Evolutionary conservation across 2,888 invertebrate species (phyloP).

Genomic region (Charanyca ferruginea): DNA sequence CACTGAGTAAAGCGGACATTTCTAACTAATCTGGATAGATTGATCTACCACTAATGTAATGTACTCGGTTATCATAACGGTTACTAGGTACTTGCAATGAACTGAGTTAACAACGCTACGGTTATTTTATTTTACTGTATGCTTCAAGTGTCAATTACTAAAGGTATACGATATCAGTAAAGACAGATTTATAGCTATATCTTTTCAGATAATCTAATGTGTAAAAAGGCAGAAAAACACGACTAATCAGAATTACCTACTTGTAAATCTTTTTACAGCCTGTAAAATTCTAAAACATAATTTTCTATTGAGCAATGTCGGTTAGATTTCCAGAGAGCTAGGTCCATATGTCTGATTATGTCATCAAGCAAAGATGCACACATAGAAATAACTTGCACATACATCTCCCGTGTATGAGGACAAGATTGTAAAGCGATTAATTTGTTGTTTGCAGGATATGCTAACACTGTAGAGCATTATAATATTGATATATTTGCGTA

Average conservation of each 20-base stretch:
- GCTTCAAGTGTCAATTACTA: constrained; percentile 45
- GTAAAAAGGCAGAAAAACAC: constrained; percentile 14
- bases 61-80: constrained; percentile 34
- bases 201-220: constrained; percentile 23
- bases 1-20: neutral
- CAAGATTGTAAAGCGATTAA: constrained; percentile 40
- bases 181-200: constrained; percentile 15
- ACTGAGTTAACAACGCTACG: constrained; percentile 48
- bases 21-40: constrained; percentile 34
- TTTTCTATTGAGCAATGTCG: constrained; percentile 5
- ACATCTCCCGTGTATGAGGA: constrained; percentile 12
- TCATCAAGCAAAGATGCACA: neutral
- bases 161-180: constrained; percentile 26
- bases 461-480: constrained; percentile 26
- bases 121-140: constrained; percentile 51
- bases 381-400: neutral
- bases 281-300: neutral
- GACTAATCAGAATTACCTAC: constrained; percentile 11
- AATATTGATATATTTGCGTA: constrained; percentile 41
- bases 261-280: constrained; percentile 1
- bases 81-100: constrained; percentile 35
- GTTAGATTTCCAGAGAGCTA: constrained; percentile 1
- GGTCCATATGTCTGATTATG: neutral
- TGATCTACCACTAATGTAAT: constrained; percentile 39
- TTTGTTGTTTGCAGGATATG: constrained; percentile 35